Base-by-base conservation (phyloP, 2,888 invertebrate species). In the Philhelius pedissequus region DNA sequence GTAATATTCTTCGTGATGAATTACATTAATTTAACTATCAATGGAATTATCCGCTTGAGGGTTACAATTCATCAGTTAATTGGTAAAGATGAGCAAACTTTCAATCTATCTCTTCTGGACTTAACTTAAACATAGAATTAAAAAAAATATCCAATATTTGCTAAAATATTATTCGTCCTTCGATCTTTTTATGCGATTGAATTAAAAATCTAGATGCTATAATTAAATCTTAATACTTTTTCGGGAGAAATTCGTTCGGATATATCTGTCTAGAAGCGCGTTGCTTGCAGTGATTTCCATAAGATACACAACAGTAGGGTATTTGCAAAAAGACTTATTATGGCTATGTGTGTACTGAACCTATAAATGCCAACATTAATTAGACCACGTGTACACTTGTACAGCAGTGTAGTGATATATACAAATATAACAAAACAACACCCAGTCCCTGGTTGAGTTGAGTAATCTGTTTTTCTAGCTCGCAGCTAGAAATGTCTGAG, bases 301-400 rank as follows among this genome's bases (percentile, higher is more conserved):
- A 18, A 30, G 1, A 66, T 27, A 54, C 5, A 25, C 11, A 69
- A 43, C 15, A 11, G 3, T 7, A 11, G 54, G 11, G 25, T 22
- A 60, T 64, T 35, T 20, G 4, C 18, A 35, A 32, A 20, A 54
- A 32, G 54, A 32, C 9, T 20, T 45, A 62, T 18, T 58, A n/a
- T n/a, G 15, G 50, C 7, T 15, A 1, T 38, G 32, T 71, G 69
- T 20, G 11, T 18, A 32, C 11, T 30, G 5, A 40, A 20, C 38
- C 38, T 40, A 7, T 54, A 50, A 71, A 70, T 71, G 81, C 60
- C 76, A 76, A 71, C 60, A 76, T 76, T 82, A 82, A 82, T 82
- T 82, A 82, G 71, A 76, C 50, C 60, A 32, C 32, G 22, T 35
- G 48, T 56, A 50, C 30, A 40, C 25, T n/a, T n/a, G n/a, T n/a